A percentile compares a stretch with the other conserved stretches of the same genome.
phyloP scores from a whole-genome alignment of 2,888 invertebrate genomes.

The Acanthosepion esculentum region DNA sequence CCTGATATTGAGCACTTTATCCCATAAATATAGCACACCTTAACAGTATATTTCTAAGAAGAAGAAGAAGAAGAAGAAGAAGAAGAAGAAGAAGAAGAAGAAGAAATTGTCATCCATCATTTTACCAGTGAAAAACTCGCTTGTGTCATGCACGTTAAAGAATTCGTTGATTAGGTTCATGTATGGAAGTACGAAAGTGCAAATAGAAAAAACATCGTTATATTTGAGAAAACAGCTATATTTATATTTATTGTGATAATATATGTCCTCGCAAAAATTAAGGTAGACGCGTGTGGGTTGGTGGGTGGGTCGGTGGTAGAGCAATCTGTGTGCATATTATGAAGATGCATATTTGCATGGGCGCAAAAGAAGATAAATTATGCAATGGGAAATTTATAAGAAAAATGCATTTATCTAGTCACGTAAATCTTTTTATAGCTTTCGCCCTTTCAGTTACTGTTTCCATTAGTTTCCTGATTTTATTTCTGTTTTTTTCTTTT shows the following conservation, averaged over 20 bases:
- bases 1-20: too few relatives aligned
- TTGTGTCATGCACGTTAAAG: neutral
- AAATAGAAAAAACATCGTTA: neutral
- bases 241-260: neutral
- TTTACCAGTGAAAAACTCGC: neutral
- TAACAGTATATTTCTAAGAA: too few relatives aligned
- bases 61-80: too few relatives aligned
- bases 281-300: neutral
- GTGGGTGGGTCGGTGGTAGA: neutral
- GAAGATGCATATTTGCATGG: neutral
- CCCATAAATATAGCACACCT: too few relatives aligned
- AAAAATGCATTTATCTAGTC: neutral
- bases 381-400: neutral
- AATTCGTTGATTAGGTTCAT: neutral
- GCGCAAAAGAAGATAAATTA: neutral
- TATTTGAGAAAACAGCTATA: neutral
- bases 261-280: too few relatives aligned
- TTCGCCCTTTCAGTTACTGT: neutral
- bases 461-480: neutral
- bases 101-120: neutral
- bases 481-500: neutral
- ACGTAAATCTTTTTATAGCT: neutral
- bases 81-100: too few relatives aligned
- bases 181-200: neutral
- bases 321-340: neutral